Conservation (phyloP, 2,797 vertebrate genomes). For the Crocodylus rhombifer region DNA sequence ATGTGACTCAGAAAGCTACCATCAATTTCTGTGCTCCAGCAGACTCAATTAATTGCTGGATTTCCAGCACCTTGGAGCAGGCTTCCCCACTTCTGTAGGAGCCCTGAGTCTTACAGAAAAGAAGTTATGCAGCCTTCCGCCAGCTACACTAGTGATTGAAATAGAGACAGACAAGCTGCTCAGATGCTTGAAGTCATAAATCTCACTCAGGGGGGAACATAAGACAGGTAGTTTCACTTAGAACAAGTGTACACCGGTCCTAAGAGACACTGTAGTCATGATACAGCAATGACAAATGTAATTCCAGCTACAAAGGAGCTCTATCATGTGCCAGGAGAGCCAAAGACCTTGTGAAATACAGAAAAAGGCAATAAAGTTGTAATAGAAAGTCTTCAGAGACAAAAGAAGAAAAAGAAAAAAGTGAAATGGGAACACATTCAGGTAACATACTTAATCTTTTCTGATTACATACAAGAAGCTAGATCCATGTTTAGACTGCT, state of each 20-base stretch:
- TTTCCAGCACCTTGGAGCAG: too few relatives aligned
- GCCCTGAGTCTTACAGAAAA: not conserved
- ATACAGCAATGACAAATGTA: conserved; percentile 63
- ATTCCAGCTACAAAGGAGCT: conserved; percentile 57
- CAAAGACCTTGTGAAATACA: conserved; percentile 52
- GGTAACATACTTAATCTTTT: not conserved
- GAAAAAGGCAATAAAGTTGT: not conserved
- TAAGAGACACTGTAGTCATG: conserved; percentile 49
- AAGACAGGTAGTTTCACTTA: conserved; percentile 69
- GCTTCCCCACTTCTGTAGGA: too few relatives aligned
- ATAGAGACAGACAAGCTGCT: conserved; percentile 60
- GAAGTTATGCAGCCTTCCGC: conserved; percentile 9
- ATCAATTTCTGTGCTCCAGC: too few relatives aligned
- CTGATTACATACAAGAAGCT: not conserved
- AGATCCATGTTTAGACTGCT: not conserved
- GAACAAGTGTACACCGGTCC: conserved; percentile 40
- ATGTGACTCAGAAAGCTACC: too few relatives aligned
- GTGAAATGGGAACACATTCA: not conserved
- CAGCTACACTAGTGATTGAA: conserved; percentile 63
- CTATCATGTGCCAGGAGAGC: conserved; percentile 55
- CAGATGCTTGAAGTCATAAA: conserved; percentile 46
- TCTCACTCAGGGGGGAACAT: conserved; percentile 52
- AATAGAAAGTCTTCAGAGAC: not conserved
- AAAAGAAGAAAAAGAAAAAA: not conserved
- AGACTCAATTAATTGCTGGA: too few relatives aligned